Evolutionary conservation across 2,888 invertebrate genomes (phyloP).

Genomic region (Aromia moschata): DNA sequence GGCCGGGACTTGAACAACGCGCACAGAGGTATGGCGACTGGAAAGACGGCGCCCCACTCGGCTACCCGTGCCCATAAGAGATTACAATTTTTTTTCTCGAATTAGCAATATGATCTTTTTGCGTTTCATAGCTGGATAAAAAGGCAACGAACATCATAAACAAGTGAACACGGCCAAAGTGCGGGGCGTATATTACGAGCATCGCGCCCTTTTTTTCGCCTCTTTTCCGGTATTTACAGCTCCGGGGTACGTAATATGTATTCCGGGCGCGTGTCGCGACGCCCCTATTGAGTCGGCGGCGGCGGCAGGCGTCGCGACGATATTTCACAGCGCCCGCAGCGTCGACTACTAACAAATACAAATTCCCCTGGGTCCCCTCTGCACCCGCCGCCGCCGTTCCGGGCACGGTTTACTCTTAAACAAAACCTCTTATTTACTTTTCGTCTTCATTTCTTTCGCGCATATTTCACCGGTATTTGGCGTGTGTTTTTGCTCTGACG

Average conservation of each 20-base stretch:
- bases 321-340: constrained; percentile 52
- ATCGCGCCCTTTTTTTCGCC: constrained; percentile 31
- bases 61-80: too few relatives aligned
- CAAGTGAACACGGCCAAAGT: too few relatives aligned
- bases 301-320: constrained; percentile 52
- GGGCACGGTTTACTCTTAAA: constrained; percentile 41
- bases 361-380: constrained; percentile 43
- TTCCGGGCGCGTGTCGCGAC: constrained; percentile 48
- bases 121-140: too few relatives aligned
- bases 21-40: too few relatives aligned
- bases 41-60: too few relatives aligned
- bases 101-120: too few relatives aligned
- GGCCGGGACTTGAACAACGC: too few relatives aligned
- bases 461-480: constrained; percentile 33
- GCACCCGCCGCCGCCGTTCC: too few relatives aligned
- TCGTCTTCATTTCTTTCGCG: constrained; percentile 38
- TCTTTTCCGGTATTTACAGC: constrained; percentile 42
- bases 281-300: constrained; percentile 52
- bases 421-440: constrained; percentile 42
- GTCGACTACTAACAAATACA: constrained; percentile 53
- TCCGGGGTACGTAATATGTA: constrained; percentile 35
- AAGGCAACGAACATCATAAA: neutral
- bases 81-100: too few relatives aligned
- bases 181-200: constrained; percentile 8
- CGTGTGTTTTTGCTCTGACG: constrained; percentile 33